phyloP scores from a whole-genome alignment of 2,797 vertebrate species.

The Hoplostethus mediterraneus region DNA sequence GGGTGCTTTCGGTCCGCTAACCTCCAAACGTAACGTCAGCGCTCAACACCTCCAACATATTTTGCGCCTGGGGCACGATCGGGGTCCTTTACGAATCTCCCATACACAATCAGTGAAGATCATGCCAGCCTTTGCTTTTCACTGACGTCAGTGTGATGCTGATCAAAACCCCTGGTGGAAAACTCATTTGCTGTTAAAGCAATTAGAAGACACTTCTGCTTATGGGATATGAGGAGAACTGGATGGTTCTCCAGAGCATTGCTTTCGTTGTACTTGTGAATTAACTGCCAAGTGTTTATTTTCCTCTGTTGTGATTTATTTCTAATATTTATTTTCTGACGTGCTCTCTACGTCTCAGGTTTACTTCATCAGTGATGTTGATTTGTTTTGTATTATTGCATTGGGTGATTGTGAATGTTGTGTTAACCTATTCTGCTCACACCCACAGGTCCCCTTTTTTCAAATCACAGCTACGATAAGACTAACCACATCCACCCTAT shows the following conservation, averaged over 20 bases:
- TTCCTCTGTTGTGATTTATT: neutral
- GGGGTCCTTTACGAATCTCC: conserved; percentile 44
- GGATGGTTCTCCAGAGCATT: conserved; percentile 24
- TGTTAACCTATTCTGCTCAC: no score
- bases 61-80: conserved; percentile 28
- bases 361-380: no score
- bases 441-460: no score
- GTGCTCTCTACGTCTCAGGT: neutral
- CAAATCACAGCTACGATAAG: no score
- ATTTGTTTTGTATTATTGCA: no score
- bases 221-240: conserved; percentile 27
- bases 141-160: conserved; percentile 43
- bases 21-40: conserved; percentile 38
- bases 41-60: conserved; percentile 23
- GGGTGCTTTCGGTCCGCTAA: conserved; percentile 37
- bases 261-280: conserved; percentile 30
- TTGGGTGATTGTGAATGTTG: no score
- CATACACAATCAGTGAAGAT: conserved; percentile 16
- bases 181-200: conserved; percentile 40
- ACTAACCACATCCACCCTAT: neutral
- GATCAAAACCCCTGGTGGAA: conserved; percentile 44
- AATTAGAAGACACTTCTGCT: conserved; percentile 29
- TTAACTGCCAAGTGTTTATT: neutral
- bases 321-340: neutral
- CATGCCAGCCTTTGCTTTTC: conserved; percentile 22